phyloP scores from a whole-genome alignment of 2,113 vertebrate species.

The Tenebrosternarchus preto region DNA sequence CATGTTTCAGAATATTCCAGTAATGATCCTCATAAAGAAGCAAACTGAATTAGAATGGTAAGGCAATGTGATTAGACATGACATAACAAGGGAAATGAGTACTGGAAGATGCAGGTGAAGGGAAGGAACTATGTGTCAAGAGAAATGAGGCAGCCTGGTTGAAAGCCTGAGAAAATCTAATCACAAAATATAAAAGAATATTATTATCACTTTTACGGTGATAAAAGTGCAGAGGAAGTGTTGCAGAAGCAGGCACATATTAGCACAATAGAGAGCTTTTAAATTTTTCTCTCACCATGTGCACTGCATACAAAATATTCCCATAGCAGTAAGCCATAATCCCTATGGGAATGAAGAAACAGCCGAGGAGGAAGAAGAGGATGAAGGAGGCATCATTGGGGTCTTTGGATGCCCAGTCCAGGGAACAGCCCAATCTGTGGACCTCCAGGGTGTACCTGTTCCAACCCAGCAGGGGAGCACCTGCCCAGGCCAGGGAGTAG shows the following conservation, averaged over 20 bases:
- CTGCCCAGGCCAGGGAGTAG: slow-evolving; percentile 90
- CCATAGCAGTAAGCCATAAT: slow-evolving; percentile 92
- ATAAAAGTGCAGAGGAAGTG: too few species aligned
- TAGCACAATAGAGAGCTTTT: neutral
- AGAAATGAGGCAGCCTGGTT: too few species aligned
- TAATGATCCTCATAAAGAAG: neutral
- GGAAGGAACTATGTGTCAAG: too few species aligned
- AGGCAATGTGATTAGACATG: too few species aligned
- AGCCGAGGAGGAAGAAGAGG: slow-evolving; percentile 87
- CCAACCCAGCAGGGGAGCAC: slow-evolving; percentile 89
- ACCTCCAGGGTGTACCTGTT: slow-evolving; percentile 89
- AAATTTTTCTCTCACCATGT: slow-evolving; percentile 81
- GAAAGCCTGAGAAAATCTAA: too few species aligned
- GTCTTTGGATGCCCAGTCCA: slow-evolving; percentile 88
- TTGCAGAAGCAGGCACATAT: too few species aligned
- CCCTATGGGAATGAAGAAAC: slow-evolving; percentile 84
- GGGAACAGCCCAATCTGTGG: slow-evolving; percentile 84
- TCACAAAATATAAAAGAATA: too few species aligned
- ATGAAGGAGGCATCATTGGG: slow-evolving; percentile 86
- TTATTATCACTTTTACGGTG: too few species aligned
- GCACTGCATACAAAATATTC: slow-evolving; percentile 86
- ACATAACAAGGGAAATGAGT: too few species aligned
- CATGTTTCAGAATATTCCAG: neutral
- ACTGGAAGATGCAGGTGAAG: too few species aligned
- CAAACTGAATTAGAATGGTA: neutral